phyloP scores from a whole-genome alignment of 2,888 invertebrate species.

The Drosophila sordidapex region DNA sequence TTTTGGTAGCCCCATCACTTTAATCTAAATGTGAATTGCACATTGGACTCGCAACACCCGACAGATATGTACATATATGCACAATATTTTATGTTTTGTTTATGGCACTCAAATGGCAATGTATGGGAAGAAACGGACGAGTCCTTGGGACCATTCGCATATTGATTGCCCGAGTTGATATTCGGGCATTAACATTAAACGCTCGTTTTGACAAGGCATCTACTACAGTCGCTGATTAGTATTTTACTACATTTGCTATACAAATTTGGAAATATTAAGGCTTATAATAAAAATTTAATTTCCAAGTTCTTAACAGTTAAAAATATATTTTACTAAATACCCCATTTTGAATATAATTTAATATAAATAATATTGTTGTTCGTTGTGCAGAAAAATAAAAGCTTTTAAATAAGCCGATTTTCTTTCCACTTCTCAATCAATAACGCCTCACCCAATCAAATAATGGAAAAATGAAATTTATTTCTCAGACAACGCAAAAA shows the following conservation, averaged over 20 bases:
- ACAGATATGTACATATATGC: slow-evolving; percentile 26
- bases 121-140: slow-evolving; percentile 5
- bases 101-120: slow-evolving; percentile 68
- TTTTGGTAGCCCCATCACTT: slow-evolving; percentile 65
- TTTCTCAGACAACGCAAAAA: slow-evolving; percentile 4
- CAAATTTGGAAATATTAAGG: not conserved
- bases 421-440: not conserved
- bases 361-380: not conserved
- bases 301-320: not conserved
- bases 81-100: slow-evolving; percentile 67
- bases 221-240: not conserved
- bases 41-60: slow-evolving; percentile 38
- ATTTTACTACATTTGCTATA: not conserved
- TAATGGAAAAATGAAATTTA: slow-evolving; percentile 5
- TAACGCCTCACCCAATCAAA: not conserved
- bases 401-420: not conserved
- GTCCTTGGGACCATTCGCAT: slow-evolving; percentile 39
- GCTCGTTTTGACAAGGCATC: slow-evolving; percentile 6
- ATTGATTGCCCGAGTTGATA: slow-evolving; percentile 65
- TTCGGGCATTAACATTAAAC: slow-evolving; percentile 49
- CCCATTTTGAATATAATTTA: not conserved
- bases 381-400: not conserved
- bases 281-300: not conserved
- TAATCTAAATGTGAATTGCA: slow-evolving; percentile 70
- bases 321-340: not conserved